Base-by-base conservation (phyloP, 2,113 vertebrate species). In the Labeo rohita region DNA sequence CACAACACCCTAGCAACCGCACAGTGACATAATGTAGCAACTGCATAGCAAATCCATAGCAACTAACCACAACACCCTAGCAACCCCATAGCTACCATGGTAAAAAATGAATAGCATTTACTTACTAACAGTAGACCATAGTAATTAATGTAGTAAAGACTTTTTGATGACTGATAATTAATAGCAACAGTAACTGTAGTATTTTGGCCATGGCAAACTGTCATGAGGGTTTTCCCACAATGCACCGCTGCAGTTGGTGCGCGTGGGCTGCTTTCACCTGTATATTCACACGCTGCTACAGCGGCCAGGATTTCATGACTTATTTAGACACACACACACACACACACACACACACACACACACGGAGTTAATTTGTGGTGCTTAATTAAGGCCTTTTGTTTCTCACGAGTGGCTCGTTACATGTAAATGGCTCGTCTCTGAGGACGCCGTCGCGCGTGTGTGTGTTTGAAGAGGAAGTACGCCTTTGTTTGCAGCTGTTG, bases 401-500 rank as follows among this genome's bases (percentile, higher is more conserved):
- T 70, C 82, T 84, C 65, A 39, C 66, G 65, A 84, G 82, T 50
- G 81, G 65, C 82, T 87, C n/a, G 65, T 72, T 68, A 72, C 75
- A 50, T 54, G 61, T 77, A 72, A 83, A 72, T 83, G 77, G 36
- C 49, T 8, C 18, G 56, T 61, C 56, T 72, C 76, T 3, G 66
- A 50, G 70, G 50, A 61, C 11, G 36, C 5, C 15, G 66, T 52
- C 1, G 3, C 1, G 1, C 1, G 6, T 63, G 4, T 34, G 13
- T 39, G 15, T 70, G 66, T 88, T 86, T 89, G 91, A 92, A 93
- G 89, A 89, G 89, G 92, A 70, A 70, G 16, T 36, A 4, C 3
- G 89, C 85, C 78, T 88, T 91, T 90, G 89, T 93, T 93, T 91
- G 91, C 87, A 86, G 88, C 78, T 91, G 11, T 23, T 47, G 28